Base-by-base conservation (phyloP, 2,888 invertebrate genomes). In the Oxyteleia sp. region DNA sequence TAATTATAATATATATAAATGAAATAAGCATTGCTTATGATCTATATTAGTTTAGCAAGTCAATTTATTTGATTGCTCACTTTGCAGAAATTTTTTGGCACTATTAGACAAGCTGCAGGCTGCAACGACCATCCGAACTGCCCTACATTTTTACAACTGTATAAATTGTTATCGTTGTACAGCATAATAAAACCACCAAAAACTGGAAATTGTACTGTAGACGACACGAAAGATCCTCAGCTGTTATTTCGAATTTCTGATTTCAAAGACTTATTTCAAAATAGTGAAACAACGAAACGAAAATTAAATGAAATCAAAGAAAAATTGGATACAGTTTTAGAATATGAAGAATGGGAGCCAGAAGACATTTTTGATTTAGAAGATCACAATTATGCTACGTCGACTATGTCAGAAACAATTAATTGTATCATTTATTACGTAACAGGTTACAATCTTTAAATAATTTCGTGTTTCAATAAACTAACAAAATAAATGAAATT, bases 101-200 rank as follows among this genome's bases (percentile, higher is more conserved):
- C 74, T 3, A 84, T 84, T n/a, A 53, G 84, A 8, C 66, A 71
- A 71, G 84, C 84, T 13, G 59, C 74, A 20, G 78, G 84, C 0
- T 15, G 13, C n/a, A 84, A 80, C 53, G 80, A 82, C 4, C 84
- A 79, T 13, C 79, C 79, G 1, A 75, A 15, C 13, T 49, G 59
- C 16, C 68, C 84, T 0, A 87, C 84, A 3, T 87, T 87, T 57
- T 13, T 87, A 5, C 81, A 84, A 5, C 41, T 87, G 18, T 86
- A 88, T 15, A 86, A 82, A 64, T 41, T 88, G 7, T 32, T 84
- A 18, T 82, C 84, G 3, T 51, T 66, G 5, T 82, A 84, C 13
- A 71, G 72, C 35, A 13, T 64, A 13, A 32, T 83, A 8, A 72
- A 79, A 55, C 74, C 83, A 20, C 78, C 83, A 29, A 82, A 38